Evolutionary conservation across 1,140 invertebrate genomes (phyloP).

Genomic region (Drosophila auraria): DNA sequence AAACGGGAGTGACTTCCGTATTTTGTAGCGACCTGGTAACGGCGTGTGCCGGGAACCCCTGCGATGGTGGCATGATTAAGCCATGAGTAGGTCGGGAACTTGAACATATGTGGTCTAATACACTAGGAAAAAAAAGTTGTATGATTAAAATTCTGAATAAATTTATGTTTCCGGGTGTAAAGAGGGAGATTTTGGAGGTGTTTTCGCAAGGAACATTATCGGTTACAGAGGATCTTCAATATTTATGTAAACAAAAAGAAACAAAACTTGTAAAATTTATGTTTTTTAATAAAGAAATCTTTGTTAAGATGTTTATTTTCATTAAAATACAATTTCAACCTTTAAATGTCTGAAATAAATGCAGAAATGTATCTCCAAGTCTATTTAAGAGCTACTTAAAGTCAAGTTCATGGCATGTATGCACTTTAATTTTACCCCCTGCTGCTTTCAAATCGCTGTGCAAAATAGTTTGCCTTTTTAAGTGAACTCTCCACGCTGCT

Average conservation of each 20-base stretch:
- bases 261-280: neutral
- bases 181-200: no score
- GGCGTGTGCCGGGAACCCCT: constrained; percentile 6
- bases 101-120: neutral
- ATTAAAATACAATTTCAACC: no score
- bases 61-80: constrained; percentile 5
- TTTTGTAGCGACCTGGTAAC: constrained; percentile 10
- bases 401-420: neutral
- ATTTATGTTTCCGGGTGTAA: no score
- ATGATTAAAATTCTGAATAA: neutral
- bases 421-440: constrained; percentile 3
- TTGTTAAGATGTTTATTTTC: neutral
- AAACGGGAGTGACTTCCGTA: constrained; percentile 14
- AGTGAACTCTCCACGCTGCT: constrained; percentile 47
- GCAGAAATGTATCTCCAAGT: neutral
- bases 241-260: neutral
- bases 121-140: neutral
- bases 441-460: constrained; percentile 8
- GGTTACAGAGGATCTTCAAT: neutral
- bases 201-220: no score
- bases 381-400: neutral
- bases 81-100: neutral
- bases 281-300: neutral
- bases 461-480: constrained; percentile 44
- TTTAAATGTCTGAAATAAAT: neutral